These are phyloP conservation scores for Drosophila pectinifera DNA, from an alignment of 1,140 invertebrate genomes.

Conservation along the genomic window DNA sequence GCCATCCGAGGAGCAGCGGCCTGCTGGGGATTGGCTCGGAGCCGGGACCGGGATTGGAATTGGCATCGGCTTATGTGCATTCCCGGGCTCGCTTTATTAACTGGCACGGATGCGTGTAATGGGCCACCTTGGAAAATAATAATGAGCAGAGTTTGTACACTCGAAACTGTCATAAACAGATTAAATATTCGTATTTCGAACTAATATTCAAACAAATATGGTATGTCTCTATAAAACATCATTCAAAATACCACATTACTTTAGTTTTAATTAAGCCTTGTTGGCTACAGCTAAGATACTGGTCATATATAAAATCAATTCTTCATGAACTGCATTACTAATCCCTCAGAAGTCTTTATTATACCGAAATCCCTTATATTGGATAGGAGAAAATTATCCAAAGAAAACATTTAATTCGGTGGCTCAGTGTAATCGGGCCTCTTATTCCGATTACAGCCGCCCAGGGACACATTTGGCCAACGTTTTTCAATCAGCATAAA, in stretches of 20 bases:
- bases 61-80: conserved; percentile 53
- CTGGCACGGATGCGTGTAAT: conserved; percentile 66
- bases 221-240: too few species aligned
- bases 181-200: too few species aligned
- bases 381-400: not conserved
- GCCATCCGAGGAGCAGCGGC: conserved; percentile 51
- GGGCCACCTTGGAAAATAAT: conserved; percentile 77
- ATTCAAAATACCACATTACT: too few species aligned
- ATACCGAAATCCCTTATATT: too few species aligned
- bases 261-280: too few species aligned
- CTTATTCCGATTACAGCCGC: conserved; percentile 47
- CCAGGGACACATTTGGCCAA: conserved; percentile 76
- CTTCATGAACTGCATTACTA: too few species aligned
- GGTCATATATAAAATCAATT: too few species aligned
- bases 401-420: not conserved
- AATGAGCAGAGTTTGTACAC: conserved; percentile 24
- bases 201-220: too few species aligned
- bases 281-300: too few species aligned
- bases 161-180: not conserved
- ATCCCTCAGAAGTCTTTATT: too few species aligned
- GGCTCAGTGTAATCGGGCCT: conserved; percentile 5
- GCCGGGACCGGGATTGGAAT: conserved; percentile 12
- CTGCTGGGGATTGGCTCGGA: conserved; percentile 17
- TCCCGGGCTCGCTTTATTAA: conserved; percentile 72
- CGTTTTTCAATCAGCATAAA: conserved; percentile 82